phyloP scores from a whole-genome alignment of 2,888 invertebrate genomes.

The Junonia oenone region DNA sequence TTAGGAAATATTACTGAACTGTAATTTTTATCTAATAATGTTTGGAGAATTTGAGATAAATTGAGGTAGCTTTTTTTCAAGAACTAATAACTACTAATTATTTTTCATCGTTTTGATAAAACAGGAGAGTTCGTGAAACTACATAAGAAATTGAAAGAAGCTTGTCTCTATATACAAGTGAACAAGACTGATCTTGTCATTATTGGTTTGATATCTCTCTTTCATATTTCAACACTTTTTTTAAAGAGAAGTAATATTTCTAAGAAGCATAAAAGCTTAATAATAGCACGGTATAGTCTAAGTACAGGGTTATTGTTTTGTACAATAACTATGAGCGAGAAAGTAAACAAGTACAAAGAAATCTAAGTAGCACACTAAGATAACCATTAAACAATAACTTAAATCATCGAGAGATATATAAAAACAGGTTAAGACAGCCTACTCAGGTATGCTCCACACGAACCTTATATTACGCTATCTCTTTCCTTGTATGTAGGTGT shows the following conservation, averaged over 20 bases:
- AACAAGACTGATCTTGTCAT: too few relatives aligned
- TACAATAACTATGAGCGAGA: background rate
- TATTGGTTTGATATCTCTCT: too few relatives aligned
- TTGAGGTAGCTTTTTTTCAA: background rate
- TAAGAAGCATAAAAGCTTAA: too few relatives aligned
- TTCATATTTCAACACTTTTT: too few relatives aligned
- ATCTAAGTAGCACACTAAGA: background rate
- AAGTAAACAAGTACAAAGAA: background rate
- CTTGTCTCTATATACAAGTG: too few relatives aligned
- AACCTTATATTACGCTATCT: constrained; percentile 21
- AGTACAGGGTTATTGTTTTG: background rate
- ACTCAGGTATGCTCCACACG: constrained; percentile 29
- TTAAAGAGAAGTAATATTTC: too few relatives aligned
- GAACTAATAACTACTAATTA: too few relatives aligned
- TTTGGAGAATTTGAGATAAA: background rate
- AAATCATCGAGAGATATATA: constrained; percentile 18
- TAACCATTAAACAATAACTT: constrained; percentile 17
- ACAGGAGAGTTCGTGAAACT: too few relatives aligned
- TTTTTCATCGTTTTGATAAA: too few relatives aligned
- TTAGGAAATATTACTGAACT: background rate
- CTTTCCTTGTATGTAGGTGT: constrained; percentile 17
- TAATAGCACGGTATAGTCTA: too few relatives aligned
- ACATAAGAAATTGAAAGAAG: too few relatives aligned
- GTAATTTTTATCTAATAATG: background rate
- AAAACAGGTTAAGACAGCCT: constrained; percentile 24